Evolutionary conservation across 2,113 vertebrate genomes (phyloP).

Genomic region (Talpa occidentalis): DNA sequence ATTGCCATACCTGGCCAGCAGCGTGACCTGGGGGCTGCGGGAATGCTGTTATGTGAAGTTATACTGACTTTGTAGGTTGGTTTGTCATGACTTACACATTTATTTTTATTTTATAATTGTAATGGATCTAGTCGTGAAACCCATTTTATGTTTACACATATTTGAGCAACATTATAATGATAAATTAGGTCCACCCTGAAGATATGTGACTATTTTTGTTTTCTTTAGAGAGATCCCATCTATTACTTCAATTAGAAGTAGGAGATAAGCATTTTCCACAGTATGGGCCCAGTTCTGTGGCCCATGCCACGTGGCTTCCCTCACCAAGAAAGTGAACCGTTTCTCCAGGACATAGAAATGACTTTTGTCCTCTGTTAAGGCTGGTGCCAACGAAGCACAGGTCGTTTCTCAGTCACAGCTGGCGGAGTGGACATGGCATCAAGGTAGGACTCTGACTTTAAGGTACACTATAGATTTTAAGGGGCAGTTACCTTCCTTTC

Average conservation of each 20-base stretch:
- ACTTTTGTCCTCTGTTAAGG: rapidly evolving
- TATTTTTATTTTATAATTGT: background rate
- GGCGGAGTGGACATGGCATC: rapidly evolving
- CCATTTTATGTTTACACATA: background rate
- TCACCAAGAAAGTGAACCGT: background rate
- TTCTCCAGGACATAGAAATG: background rate
- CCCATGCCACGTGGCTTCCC: background rate
- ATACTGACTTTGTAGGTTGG: background rate
- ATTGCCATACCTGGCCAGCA: rapidly evolving
- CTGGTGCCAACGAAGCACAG: rapidly evolving
- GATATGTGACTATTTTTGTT: background rate
- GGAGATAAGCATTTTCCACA: background rate
- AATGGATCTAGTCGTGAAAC: background rate
- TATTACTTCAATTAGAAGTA: background rate
- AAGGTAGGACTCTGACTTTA: background rate
- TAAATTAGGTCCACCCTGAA: background rate
- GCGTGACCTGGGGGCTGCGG: background rate
- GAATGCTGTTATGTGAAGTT: background rate
- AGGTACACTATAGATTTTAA: background rate
- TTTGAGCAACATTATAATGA: background rate
- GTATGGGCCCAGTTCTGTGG: background rate
- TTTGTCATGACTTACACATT: background rate
- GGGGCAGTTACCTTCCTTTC: background rate
- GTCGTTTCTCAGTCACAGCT: rapidly evolving
- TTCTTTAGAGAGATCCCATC: background rate